Evolutionary conservation across 2,888 invertebrate species (phyloP).

Genomic region (Limnephilus lunatus): DNA sequence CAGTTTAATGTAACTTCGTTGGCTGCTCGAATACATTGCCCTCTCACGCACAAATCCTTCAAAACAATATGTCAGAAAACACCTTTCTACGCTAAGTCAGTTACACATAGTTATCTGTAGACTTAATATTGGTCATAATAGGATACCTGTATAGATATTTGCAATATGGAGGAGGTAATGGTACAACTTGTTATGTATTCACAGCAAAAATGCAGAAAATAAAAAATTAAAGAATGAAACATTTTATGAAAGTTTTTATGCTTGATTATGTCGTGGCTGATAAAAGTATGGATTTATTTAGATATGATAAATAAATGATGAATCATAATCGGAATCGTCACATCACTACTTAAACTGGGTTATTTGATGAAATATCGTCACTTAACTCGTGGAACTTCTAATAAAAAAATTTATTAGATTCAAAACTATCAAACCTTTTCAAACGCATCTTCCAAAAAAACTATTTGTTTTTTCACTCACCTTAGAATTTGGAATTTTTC

Average conservation of each 20-base stretch:
- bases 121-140: slow-evolving; percentile 52
- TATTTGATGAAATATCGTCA: not conserved
- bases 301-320: not conserved
- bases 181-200: not conserved
- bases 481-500: not conserved
- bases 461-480: not conserved
- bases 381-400: not conserved
- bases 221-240: not conserved
- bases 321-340: not conserved
- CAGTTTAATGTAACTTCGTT: slow-evolving; percentile 57
- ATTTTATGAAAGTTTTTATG: not conserved
- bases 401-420: not conserved
- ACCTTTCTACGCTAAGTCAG: slow-evolving; percentile 39
- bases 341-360: not conserved
- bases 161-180: slow-evolving; percentile 8
- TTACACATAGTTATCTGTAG: slow-evolving; percentile 40
- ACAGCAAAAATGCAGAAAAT: not conserved
- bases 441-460: not conserved
- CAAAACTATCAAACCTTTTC: not conserved
- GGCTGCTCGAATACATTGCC: slow-evolving; percentile 47
- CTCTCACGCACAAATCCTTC: not conserved
- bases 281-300: not conserved
- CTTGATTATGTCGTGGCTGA: not conserved
- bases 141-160: slow-evolving; percentile 54
- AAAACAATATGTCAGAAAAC: slow-evolving; percentile 24